Percentiles rank a stretch among this genome's conserved stretches.
Conservation (phyloP, 2,113 vertebrate species). For the Sarotherodon lohbergeri region DNA sequence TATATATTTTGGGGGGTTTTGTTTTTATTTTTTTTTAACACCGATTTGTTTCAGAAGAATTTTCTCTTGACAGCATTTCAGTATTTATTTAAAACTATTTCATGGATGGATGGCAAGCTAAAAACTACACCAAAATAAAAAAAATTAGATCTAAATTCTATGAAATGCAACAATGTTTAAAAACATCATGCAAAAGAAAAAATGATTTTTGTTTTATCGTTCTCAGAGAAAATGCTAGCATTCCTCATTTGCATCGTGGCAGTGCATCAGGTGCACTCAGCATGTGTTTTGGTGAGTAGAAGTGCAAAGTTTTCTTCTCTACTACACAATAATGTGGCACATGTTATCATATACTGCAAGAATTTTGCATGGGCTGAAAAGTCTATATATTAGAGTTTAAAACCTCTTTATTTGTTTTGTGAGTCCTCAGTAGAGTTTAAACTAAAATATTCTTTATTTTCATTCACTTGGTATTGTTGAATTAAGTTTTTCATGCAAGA, state of each 20-base stretch:
- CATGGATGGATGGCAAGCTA: background rate
- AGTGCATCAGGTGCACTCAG: conserved; percentile 21
- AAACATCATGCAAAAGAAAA: background rate
- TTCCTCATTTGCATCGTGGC: conserved; percentile 36
- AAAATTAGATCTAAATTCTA: background rate
- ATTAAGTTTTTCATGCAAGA: background rate
- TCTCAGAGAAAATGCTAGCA: conserved; percentile 44
- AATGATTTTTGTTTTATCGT: rapidly evolving
- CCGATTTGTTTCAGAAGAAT: background rate
- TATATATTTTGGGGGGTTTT: too few species aligned
- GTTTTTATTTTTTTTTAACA: too few species aligned
- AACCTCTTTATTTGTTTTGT: background rate
- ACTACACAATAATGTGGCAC: background rate
- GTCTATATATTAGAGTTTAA: background rate
- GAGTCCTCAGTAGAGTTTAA: background rate
- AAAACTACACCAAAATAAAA: background rate
- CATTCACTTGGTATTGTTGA: background rate
- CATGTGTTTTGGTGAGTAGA: conserved; percentile 53
- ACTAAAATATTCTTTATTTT: background rate
- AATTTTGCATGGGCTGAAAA: background rate
- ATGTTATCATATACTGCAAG: background rate
- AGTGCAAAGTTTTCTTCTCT: background rate
- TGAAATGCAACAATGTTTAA: background rate
- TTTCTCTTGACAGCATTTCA: background rate
- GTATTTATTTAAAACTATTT: background rate